Percentiles rank a stretch among this genome's conserved stretches.
Conservation (phyloP, 2,888 invertebrate genomes). For the Leptinotarsa rubiginosa region DNA sequence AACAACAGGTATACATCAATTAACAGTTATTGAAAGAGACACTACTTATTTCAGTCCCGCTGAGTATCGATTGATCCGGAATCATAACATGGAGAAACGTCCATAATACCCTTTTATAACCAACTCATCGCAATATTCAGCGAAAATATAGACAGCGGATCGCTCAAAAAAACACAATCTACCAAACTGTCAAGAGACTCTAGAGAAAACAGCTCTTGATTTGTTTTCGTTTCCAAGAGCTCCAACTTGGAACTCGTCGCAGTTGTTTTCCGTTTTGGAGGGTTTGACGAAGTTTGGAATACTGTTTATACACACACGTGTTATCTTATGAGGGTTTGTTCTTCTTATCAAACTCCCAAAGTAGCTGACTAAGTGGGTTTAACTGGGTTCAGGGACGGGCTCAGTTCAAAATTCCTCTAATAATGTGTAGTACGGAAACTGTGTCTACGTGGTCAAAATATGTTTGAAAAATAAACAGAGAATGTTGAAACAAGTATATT, state of each 20-base stretch:
- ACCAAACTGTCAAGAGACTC: constrained; percentile 6
- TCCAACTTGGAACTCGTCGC: constrained; percentile 8
- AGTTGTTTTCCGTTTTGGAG: constrained; percentile 11
- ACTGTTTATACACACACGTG: constrained; percentile 1
- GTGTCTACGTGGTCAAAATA: background rate
- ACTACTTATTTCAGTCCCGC: too few relatives aligned
- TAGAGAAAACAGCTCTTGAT: constrained; percentile 4
- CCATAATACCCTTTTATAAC: background rate
- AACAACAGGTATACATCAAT: too few relatives aligned
- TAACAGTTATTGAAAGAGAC: too few relatives aligned
- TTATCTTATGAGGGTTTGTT: constrained; percentile 5
- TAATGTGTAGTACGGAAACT: background rate
- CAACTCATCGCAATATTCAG: background rate
- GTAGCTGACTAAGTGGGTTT: background rate
- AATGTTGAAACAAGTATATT: too few relatives aligned
- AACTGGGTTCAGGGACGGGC: background rate
- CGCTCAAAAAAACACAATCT: constrained; percentile 7
- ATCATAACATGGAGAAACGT: background rate
- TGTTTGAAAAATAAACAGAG: too few relatives aligned
- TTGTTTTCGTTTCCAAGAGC: constrained; percentile 12
- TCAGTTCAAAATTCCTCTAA: background rate
- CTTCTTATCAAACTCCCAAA: constrained; percentile 17
- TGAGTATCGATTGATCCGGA: background rate
- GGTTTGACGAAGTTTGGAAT: background rate
- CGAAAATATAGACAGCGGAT: constrained; percentile 1